Conservation (phyloP, 92 coral and sea anemone species). For the Micromussa lordhowensis region DNA sequence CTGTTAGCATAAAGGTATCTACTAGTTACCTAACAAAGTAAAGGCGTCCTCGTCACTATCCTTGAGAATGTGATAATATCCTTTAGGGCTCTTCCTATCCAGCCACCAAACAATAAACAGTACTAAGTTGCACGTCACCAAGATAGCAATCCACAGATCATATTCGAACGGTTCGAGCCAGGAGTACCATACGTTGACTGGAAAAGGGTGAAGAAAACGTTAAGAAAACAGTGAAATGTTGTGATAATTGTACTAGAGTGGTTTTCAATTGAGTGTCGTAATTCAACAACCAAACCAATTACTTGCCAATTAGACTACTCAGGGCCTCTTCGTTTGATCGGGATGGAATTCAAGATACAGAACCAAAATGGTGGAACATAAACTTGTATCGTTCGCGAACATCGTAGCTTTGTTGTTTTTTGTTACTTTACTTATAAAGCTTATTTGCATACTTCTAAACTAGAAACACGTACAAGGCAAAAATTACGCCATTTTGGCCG, state of each 20-base stretch:
- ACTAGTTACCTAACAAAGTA: slow-evolving; percentile 62
- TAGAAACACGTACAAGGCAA: too few relatives aligned
- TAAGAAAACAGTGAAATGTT: not conserved
- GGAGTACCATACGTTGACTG: slow-evolving; percentile 60
- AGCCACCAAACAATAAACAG: slow-evolving; percentile 75
- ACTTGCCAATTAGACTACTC: too few relatives aligned
- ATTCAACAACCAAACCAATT: too few relatives aligned
- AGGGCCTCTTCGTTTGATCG: too few relatives aligned
- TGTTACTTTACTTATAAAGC: too few relatives aligned
- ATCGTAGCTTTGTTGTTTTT: too few relatives aligned
- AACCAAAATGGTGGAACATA: too few relatives aligned
- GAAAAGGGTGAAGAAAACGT: not conserved
- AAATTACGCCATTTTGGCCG: too few relatives aligned
- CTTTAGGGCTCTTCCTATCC: slow-evolving; percentile 76
- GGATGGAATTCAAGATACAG: too few relatives aligned
- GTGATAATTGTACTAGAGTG: not conserved
- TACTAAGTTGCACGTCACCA: slow-evolving; percentile 53
- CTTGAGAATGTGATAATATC: slow-evolving; percentile 51
- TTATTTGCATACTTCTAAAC: too few relatives aligned
- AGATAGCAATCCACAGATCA: slow-evolving; percentile 68
- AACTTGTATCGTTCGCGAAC: too few relatives aligned
- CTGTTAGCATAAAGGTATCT: not conserved
- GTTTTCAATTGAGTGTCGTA: too few relatives aligned
- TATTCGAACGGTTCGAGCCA: slow-evolving; percentile 62
- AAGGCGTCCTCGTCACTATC: slow-evolving; percentile 71